Conservation (phyloP, 2,797 vertebrate genomes). For the Diceros bicornis region DNA sequence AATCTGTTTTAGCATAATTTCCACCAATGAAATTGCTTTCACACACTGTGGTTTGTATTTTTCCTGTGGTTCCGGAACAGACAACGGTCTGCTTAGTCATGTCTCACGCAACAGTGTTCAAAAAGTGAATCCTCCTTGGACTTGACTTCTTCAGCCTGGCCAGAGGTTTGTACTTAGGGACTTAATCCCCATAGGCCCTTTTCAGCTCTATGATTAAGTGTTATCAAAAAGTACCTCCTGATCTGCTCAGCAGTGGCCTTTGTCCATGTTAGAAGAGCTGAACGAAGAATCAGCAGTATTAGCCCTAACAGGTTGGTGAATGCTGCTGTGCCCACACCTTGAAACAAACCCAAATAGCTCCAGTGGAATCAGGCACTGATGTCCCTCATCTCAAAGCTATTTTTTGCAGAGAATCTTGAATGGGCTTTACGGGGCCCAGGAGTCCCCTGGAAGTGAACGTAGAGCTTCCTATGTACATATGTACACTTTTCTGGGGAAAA, state of each 20-base stretch:
- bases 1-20: neutral
- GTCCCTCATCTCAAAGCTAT: neutral
- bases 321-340: neutral
- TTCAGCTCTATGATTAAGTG: neutral
- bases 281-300: neutral
- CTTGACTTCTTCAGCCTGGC: neutral
- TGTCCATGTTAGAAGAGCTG: neutral
- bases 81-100: neutral
- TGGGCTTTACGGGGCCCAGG: neutral
- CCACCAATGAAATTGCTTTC: neutral
- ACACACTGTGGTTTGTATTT: too few species aligned
- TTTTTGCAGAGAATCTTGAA: neutral
- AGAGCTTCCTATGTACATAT: neutral
- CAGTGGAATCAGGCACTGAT: accelerated
- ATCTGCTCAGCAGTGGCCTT: neutral
- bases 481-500: neutral
- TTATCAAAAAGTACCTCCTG: neutral
- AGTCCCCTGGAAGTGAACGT: neutral
- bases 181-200: neutral
- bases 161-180: neutral
- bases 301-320: accelerated
- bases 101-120: too few species aligned
- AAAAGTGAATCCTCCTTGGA: neutral
- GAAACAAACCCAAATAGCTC: neutral
- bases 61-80: neutral